Percentiles rank a stretch among this genome's conserved stretches.
Evolutionary conservation across 2,113 vertebrate species (phyloP).

Genomic region (Deroptyus accipitrinus): DNA sequence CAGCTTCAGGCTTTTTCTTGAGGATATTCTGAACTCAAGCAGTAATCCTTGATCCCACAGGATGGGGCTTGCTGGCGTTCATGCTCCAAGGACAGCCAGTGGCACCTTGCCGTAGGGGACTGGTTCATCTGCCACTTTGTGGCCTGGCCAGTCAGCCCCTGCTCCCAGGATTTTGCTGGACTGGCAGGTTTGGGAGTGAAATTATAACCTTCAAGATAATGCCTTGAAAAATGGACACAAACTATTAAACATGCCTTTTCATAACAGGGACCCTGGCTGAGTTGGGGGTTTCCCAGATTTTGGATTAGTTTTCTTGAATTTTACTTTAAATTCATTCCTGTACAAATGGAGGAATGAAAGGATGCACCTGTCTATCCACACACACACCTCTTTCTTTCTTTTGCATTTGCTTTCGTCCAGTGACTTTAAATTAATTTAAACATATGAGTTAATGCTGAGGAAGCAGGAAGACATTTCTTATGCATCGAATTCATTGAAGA

Average conservation of each 20-base stretch:
- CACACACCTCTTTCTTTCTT: neutral
- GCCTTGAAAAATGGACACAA: neutral
- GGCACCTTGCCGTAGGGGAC: neutral
- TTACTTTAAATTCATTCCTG: neutral
- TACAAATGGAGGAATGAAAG: neutral
- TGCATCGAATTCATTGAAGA: neutral
- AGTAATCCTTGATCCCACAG: neutral
- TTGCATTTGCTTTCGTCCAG: neutral
- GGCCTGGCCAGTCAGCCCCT: neutral
- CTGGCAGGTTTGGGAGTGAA: neutral
- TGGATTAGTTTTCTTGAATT: neutral
- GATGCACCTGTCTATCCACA: neutral
- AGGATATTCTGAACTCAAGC: neutral
- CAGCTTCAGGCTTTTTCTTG: neutral
- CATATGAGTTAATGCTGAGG: neutral
- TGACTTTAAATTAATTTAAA: neutral
- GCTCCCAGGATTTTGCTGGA: neutral
- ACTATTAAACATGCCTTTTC: neutral
- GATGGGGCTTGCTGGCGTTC: neutral
- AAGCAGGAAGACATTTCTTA: neutral
- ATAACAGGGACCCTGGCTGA: neutral
- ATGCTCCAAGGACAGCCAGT: neutral
- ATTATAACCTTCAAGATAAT: fast-evolving
- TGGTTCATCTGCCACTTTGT: neutral
- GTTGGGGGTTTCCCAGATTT: neutral